phyloP scores from a whole-genome alignment of 2,113 vertebrate genomes.

The Cathartes aura region DNA sequence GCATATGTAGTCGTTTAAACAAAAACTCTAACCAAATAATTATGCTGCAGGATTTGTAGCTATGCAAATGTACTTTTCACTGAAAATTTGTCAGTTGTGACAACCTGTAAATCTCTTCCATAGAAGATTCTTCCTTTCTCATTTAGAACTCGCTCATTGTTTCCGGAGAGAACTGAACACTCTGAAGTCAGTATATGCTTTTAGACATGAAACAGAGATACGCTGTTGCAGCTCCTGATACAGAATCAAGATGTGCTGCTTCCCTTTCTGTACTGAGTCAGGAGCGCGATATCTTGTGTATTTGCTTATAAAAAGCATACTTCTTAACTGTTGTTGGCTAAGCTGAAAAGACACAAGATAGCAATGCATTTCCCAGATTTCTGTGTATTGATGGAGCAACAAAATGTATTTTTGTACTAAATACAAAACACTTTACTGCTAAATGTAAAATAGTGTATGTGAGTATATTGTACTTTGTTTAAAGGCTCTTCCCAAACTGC shows the following conservation, averaged over 20 bases:
- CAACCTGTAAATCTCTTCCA: slow-evolving; percentile 6
- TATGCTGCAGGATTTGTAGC: slow-evolving; percentile 32
- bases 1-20: not conserved
- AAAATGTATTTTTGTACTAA: slow-evolving; percentile 44
- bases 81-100: not conserved
- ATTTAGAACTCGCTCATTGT: not conserved
- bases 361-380: not conserved
- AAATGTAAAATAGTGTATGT: slow-evolving; percentile 1
- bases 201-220: not conserved
- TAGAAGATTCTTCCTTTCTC: slow-evolving; percentile 1
- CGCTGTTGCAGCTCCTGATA: not conserved
- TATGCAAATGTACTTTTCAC: slow-evolving; percentile 53
- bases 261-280: not conserved
- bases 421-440: not conserved
- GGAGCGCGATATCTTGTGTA: not conserved
- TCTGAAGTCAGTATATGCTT: not conserved
- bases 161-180: not conserved
- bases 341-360: not conserved
- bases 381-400: not conserved
- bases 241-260: not conserved
- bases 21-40: not conserved
- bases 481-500: not conserved
- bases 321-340: not conserved
- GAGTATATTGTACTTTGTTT: not conserved
- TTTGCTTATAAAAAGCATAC: not conserved